Conservation (phyloP, 2,113 vertebrate genomes). For the Xiphias gladius region DNA sequence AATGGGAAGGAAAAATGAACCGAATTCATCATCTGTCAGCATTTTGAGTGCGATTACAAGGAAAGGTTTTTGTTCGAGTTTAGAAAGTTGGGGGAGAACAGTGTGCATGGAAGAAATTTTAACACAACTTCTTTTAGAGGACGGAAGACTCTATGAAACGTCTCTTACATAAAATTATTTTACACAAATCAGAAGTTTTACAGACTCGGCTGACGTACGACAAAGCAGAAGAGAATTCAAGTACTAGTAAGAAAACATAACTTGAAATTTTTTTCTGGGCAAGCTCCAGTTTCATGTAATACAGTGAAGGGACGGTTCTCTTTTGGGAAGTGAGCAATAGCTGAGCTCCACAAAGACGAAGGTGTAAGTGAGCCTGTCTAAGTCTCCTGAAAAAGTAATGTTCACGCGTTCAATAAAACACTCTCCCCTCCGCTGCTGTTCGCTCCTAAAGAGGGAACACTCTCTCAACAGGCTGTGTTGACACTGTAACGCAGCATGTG, state of each 20-base stretch:
- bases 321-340: conserved; percentile 25
- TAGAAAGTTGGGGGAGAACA: not conserved
- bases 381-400: conserved; percentile 53
- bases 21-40: not conserved
- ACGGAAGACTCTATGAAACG: not conserved
- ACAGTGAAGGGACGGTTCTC: conserved; percentile 16
- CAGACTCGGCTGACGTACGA: not conserved
- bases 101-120: too few species aligned
- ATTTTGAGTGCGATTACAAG: not conserved
- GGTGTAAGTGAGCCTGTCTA: conserved; percentile 47
- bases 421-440: conserved; percentile 28
- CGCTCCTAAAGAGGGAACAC: conserved; percentile 46
- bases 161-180: not conserved
- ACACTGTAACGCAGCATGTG: conserved; percentile 14
- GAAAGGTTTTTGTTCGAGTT: not conserved
- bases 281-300: conserved; percentile 21
- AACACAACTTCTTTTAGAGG: not conserved
- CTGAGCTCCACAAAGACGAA: conserved; percentile 40
- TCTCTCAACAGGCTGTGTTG: conserved; percentile 37
- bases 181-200: not conserved
- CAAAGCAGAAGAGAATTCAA: conserved; percentile 10
- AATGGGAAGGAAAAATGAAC: not conserved
- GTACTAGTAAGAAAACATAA: not conserved
- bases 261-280: not conserved
- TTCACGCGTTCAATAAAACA: conserved; percentile 63